phyloP scores from a whole-genome alignment of 92 coral and sea anemone species.

The Anthopleura xanthogrammica region DNA sequence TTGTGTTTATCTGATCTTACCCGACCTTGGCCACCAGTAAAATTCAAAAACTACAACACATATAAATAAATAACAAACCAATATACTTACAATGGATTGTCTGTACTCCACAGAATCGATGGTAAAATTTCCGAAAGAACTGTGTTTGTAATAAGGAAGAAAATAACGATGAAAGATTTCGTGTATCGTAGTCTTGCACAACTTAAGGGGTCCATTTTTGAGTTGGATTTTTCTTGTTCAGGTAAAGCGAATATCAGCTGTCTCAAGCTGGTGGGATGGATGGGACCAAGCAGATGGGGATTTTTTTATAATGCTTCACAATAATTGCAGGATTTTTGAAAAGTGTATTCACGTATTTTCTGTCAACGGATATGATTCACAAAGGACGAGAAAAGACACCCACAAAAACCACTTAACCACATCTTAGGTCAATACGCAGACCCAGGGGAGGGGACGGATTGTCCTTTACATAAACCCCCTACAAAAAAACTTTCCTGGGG shows the following conservation, averaged over 20 bases:
- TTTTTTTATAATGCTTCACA: background rate
- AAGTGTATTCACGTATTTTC: background rate
- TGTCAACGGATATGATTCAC: constrained; percentile 32
- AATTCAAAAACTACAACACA: constrained; percentile 1
- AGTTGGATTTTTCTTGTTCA: background rate
- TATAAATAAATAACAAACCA: background rate
- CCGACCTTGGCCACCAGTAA: constrained; percentile 22
- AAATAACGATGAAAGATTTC: background rate
- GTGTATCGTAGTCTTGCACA: background rate
- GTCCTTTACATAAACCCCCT: background rate
- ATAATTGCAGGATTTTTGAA: constrained; percentile 2
- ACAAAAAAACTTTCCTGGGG: background rate
- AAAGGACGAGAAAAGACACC: constrained; percentile 15
- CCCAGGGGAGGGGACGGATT: constrained; percentile 5
- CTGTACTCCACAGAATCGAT: constrained; percentile 49
- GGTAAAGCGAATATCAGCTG: background rate
- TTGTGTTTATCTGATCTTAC: constrained; percentile 3
- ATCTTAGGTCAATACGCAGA: background rate
- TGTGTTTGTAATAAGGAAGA: constrained; percentile 9
- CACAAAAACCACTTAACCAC: constrained; percentile 23
- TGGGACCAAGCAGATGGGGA: background rate
- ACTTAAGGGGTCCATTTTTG: constrained; percentile 7
- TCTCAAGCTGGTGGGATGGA: background rate
- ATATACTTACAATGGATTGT: constrained; percentile 52
- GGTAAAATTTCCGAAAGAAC: constrained; percentile 36